Evolutionary conservation across 2,888 invertebrate species (phyloP), one percentile per base, ranked within the genome.

Genomic region (Monoplex corrugatus): DNA sequence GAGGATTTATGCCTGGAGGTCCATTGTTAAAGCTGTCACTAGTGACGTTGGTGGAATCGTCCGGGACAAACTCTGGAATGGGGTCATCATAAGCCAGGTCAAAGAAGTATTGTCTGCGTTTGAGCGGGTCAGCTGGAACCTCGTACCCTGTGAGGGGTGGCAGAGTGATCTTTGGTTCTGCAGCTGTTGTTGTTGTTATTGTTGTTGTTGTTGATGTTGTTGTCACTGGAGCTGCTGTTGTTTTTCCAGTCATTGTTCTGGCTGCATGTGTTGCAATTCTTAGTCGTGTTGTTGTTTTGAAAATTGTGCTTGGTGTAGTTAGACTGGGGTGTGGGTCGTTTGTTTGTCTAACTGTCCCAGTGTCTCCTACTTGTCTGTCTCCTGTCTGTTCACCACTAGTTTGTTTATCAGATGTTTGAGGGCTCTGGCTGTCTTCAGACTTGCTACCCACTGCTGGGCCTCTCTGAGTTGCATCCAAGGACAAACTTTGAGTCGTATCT

Each of bases 91-190:
- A 80, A 6, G 78, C 78, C 23, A 80, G 3, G 43, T 80, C 78
- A 43, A 43, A 43, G 78, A 80, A 80, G 10, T 80, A 80, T 32
- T 80, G 40, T 40, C 78, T 40, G 43, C 78, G 78, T 23, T 80
- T 43, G 23, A 2, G 16, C 3, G 78, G 40, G 13, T 80, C 40
- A 1, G 40, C 78, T 10, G 78, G 78, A 32, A 80, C 78, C 43
- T 80, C 78, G 78, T 80, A 80, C 40, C 78, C 78, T 43, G 78
- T 80, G 40, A 80, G 23, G 28, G 78, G 78, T 2, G 78, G 78
- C 40, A 80, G 43, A 43, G 78, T 8, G 23, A 43, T 40, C 23
- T 43, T n/a, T 28, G 78, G 28, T 32, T 80, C 43, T 32, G 78
- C 10, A 6, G 78, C 28, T 23, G 43, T 80, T 40, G 78, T 43